A percentile compares a stretch with the other conserved stretches of the same genome.
Conservation (phyloP, 1,140 invertebrate species). For the Potamilus streckersoni region DNA sequence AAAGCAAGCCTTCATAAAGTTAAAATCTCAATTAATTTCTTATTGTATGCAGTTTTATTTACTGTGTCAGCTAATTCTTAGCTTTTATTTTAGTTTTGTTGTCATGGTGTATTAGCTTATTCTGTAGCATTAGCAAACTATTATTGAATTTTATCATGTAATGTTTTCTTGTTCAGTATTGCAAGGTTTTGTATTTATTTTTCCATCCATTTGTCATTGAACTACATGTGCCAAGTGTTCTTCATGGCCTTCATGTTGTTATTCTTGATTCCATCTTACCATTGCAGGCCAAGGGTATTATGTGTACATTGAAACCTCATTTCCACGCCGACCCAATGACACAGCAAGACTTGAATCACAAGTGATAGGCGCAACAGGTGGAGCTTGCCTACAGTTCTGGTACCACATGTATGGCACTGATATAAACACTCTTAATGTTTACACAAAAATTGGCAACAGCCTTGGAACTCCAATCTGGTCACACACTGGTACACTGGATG, state of each 20-base stretch:
- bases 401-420: slow-evolving; percentile 71
- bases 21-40: too few species aligned
- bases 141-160: too few species aligned
- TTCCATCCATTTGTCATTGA: not conserved
- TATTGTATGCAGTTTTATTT: too few species aligned
- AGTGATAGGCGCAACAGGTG: slow-evolving; percentile 16
- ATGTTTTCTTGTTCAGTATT: too few species aligned
- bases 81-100: too few species aligned
- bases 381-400: slow-evolving; percentile 73
- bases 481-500: slow-evolving; percentile 51
- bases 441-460: slow-evolving; percentile 39
- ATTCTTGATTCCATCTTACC: not conserved
- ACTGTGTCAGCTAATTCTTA: too few species aligned
- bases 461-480: slow-evolving; percentile 44
- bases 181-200: not conserved
- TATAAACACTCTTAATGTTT: slow-evolving; percentile 53
- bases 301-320: slow-evolving; percentile 69
- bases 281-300: slow-evolving; percentile 46
- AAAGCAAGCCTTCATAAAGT: too few species aligned
- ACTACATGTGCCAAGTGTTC: not conserved
- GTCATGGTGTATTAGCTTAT: too few species aligned
- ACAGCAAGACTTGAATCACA: slow-evolving; percentile 75
- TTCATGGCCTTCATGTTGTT: not conserved
- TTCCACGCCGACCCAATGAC: slow-evolving; percentile 75
- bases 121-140: too few species aligned